Evolutionary conservation across 2,113 vertebrate species (phyloP), one percentile per base, ranked within the genome.

Genomic region (Mormoops blainvillei): DNA sequence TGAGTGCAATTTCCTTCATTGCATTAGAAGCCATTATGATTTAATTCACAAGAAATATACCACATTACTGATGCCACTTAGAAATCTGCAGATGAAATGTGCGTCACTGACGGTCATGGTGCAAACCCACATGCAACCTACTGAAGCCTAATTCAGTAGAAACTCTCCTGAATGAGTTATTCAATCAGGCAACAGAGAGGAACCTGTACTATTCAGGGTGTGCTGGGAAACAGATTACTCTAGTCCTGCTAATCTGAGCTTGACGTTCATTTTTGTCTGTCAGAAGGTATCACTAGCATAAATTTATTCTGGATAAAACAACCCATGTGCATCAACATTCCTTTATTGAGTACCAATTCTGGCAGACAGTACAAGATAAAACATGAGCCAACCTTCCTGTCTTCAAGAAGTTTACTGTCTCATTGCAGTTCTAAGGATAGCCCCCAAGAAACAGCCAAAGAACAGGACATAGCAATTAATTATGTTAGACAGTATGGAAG

Each of bases 241-340:
- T 3, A 83, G 16, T 80, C 48, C 14, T 80, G 82, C 41, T 77
- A 19, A 41, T 36, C 54, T 71, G 33, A 41, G 15, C 43, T 5
- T 54, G 28, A 67, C 5, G 33, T 61, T 89, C 19, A 52, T 78
- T 78, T 95, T 26, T 38, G 41, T 73, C 38, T 78, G 77, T 95
- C 56, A 76, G 70, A 90, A 77, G 18, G 54, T 67, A 3, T 73
- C 78, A 92, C 33, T 58, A 61, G 68, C n/a, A 87, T 84, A 94
- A 89, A 91, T 82, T 91, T 28, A 73, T 87, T 80, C 56, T 48
- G 89, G 84, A 54, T 48, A 84, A 67, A 89, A 90, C 16, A 87
- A 54, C 54, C 58, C n/a, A 50, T 31, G 28, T 61, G 33, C 83
- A 45, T 94, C 77, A 71, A 63, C 31, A 73, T 52, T 18, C 31